Percentiles rank a stretch among this genome's conserved stretches.
Evolutionary conservation across 2,888 invertebrate genomes (phyloP).

Genomic region (Melinaea menophilus): DNA sequence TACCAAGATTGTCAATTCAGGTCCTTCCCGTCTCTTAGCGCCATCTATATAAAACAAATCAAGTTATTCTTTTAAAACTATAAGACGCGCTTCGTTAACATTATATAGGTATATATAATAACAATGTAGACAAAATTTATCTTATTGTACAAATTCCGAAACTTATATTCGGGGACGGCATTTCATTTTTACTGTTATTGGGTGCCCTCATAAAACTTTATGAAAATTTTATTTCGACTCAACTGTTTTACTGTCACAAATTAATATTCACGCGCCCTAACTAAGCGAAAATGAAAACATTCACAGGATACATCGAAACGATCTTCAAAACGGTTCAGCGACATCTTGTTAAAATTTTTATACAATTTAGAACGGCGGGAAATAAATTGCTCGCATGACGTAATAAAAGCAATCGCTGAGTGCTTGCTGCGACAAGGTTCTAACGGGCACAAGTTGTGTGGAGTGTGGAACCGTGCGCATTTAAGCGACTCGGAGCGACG

Average conservation of each 20-base stretch:
- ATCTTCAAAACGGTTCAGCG: conserved; percentile 12
- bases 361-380: conserved; percentile 37
- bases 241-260: conserved; percentile 37
- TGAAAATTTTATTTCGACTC: conserved; percentile 45
- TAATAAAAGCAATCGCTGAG: conserved; percentile 38
- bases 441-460: conserved; percentile 28
- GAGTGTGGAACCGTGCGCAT: conserved; percentile 37
- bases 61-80: too few relatives aligned
- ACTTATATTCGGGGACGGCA: conserved; percentile 13
- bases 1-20: too few relatives aligned
- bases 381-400: conserved; percentile 40
- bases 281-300: conserved; percentile 23
- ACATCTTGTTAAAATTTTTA: conserved; percentile 36
- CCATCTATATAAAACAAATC: too few relatives aligned
- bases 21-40: too few relatives aligned
- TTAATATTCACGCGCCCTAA: conserved; percentile 32
- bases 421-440: conserved; percentile 39
- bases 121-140: background rate
- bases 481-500: conserved; percentile 30
- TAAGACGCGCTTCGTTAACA: too few relatives aligned
- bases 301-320: background rate
- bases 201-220: conserved; percentile 41
- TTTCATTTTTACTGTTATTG: conserved; percentile 27
- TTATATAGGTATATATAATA: too few relatives aligned
- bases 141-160: background rate